Evolutionary conservation across 2,888 invertebrate genomes (phyloP).

Genomic region (Thymelicus sylvestris): DNA sequence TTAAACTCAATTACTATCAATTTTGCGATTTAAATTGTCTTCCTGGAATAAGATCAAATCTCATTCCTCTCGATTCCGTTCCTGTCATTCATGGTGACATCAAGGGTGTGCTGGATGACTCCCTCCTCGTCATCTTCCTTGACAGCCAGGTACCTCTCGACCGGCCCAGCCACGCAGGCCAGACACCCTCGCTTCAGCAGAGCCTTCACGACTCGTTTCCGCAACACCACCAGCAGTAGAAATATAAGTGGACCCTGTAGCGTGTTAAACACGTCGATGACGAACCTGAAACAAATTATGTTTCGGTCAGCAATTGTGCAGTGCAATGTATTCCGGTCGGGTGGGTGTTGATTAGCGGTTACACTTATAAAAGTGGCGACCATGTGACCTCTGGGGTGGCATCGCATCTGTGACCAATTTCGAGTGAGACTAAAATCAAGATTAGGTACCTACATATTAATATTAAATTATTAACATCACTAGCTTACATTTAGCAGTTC

Average conservation of each 20-base stretch:
- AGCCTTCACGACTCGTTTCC: conserved; percentile 78
- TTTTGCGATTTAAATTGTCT: not conserved
- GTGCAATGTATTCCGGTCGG: too few relatives aligned
- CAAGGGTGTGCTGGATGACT: conserved; percentile 65
- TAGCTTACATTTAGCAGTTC: too few relatives aligned
- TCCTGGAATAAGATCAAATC: not conserved
- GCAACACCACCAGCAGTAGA: conserved; percentile 83
- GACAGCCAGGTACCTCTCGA: conserved; percentile 62
- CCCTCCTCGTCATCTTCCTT: conserved; percentile 78
- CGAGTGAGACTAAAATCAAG: too few relatives aligned
- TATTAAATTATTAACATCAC: too few relatives aligned
- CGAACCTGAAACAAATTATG: conserved; percentile 69
- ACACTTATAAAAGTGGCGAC: too few relatives aligned
- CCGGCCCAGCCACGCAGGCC: conserved; percentile 57
- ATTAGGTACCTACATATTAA: too few relatives aligned
- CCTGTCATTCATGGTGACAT: conserved; percentile 61
- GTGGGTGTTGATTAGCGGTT: too few relatives aligned
- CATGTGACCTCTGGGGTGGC: too few relatives aligned
- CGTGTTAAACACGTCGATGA: conserved; percentile 85
- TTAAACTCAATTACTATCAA: too few relatives aligned
- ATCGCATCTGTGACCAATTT: too few relatives aligned
- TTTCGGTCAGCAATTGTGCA: too few relatives aligned
- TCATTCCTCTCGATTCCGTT: not conserved
- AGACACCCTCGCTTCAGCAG: conserved; percentile 62
- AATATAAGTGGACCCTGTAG: conserved; percentile 87